Percentiles rank a stretch among this genome's conserved stretches.
These are phyloP conservation scores for Enteromius thamalakanensis DNA, from an alignment of 2,797 vertebrate genomes.

Conservation along the genomic window DNA sequence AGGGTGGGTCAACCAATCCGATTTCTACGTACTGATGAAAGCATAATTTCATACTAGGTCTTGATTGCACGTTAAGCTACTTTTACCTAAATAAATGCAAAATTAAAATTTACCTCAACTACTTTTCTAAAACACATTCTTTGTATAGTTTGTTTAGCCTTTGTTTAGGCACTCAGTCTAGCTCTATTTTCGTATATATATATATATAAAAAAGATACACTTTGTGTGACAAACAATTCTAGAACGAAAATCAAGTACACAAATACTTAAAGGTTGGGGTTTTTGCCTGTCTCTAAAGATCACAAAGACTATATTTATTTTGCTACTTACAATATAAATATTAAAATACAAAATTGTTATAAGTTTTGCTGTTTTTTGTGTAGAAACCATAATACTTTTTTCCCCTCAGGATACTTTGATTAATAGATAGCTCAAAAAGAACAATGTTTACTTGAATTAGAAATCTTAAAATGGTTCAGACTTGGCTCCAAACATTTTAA, in stretches of 20 bases:
- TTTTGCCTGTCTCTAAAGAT: not conserved
- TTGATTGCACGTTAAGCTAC: not conserved
- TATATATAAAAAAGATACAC: not conserved
- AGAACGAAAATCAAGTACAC: not conserved
- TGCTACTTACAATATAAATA: too few relatives aligned
- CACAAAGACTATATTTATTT: not conserved
- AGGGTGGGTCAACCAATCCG: conserved; percentile 28
- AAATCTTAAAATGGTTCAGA: not conserved
- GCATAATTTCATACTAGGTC: conserved; percentile 34
- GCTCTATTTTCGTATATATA: not conserved
- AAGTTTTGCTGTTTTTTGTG: not conserved
- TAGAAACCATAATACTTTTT: not conserved
- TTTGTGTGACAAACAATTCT: not conserved
- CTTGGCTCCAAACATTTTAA: not conserved
- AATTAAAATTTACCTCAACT: not conserved
- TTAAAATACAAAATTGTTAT: too few relatives aligned
- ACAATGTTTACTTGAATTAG: too few relatives aligned
- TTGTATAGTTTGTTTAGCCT: not conserved
- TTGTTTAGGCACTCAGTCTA: not conserved
- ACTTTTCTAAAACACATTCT: not conserved
- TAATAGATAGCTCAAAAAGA: not conserved
- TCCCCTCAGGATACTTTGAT: not conserved
- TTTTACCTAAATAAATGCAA: not conserved
- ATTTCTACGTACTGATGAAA: conserved; percentile 33
- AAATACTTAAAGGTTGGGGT: not conserved